Evolutionary conservation across 35 echinoderm and acorn worm genomes (phyloP).

Genomic region (Eucidaris tribuloides): DNA sequence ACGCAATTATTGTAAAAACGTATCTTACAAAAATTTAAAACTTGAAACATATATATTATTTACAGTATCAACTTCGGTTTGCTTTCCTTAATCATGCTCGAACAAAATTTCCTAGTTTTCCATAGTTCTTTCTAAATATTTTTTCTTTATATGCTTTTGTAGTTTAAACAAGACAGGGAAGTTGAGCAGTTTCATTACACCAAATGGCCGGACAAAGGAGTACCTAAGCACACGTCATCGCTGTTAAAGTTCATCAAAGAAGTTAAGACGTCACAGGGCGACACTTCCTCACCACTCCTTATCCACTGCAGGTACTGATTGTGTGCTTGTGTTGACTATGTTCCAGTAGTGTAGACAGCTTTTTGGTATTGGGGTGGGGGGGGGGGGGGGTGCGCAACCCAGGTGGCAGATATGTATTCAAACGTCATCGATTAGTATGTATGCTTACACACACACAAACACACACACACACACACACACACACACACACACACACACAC

Average conservation of each 20-base stretch:
- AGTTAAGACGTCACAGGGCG: background rate
- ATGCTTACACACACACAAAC: too few relatives aligned
- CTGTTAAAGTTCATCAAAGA: constrained; percentile 29
- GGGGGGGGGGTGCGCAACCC: too few relatives aligned
- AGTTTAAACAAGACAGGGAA: background rate
- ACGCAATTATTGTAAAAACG: too few relatives aligned
- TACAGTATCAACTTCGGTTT: background rate
- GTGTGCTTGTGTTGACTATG: too few relatives aligned
- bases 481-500: too few relatives aligned
- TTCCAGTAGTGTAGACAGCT: too few relatives aligned
- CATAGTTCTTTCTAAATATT: background rate
- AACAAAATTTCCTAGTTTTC: background rate
- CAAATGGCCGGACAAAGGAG: constrained; percentile 66
- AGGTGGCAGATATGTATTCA: too few relatives aligned
- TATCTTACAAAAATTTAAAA: background rate
- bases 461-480: too few relatives aligned
- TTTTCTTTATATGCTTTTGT: background rate
- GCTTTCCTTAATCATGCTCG: background rate
- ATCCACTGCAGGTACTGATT: constrained; percentile 86
- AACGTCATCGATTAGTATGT: too few relatives aligned
- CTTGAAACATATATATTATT: background rate
- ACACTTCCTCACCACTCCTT: constrained; percentile 6
- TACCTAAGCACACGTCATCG: constrained; percentile 56
- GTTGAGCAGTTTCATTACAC: constrained; percentile 61
- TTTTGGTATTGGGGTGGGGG: too few relatives aligned